Conservation (phyloP, 2,797 vertebrate species). For the Malacoraja senta region DNA sequence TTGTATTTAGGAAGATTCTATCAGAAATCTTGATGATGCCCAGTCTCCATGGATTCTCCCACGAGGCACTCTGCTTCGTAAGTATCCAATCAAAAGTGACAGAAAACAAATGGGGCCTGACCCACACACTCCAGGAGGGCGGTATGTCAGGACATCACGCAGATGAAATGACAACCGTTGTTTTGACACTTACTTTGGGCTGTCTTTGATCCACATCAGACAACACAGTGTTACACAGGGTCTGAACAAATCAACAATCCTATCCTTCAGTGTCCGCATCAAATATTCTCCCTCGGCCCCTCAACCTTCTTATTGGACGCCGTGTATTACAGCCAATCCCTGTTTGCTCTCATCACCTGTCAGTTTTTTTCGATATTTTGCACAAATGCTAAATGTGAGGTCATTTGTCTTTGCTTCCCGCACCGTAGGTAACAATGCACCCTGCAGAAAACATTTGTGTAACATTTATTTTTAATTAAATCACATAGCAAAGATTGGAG, state of each 20-base stretch:
- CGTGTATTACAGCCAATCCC: not conserved
- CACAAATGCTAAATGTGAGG: not conserved
- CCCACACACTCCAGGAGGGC: not conserved
- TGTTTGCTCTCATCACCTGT: not conserved
- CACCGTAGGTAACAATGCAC: not conserved
- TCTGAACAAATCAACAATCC: not conserved
- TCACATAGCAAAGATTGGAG: not conserved
- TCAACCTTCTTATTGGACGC: not conserved
- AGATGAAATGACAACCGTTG: not conserved
- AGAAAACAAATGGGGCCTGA: constrained; percentile 12
- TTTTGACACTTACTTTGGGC: not conserved
- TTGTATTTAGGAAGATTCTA: not conserved
- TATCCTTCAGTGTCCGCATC: not conserved
- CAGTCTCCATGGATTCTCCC: not conserved
- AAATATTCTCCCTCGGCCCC: not conserved
- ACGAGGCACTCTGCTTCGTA: not conserved
- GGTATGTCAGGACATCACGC: not conserved
- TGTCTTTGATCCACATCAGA: not conserved
- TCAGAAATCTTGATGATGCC: not conserved
- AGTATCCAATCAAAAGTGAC: constrained; percentile 8
- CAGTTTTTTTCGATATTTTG: not conserved
- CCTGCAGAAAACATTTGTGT: not conserved
- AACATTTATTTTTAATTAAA: not conserved
- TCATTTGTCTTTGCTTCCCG: not conserved
- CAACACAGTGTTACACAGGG: not conserved